phyloP scores from a whole-genome alignment of 2,888 invertebrate genomes.

The Chalcis sispes region DNA sequence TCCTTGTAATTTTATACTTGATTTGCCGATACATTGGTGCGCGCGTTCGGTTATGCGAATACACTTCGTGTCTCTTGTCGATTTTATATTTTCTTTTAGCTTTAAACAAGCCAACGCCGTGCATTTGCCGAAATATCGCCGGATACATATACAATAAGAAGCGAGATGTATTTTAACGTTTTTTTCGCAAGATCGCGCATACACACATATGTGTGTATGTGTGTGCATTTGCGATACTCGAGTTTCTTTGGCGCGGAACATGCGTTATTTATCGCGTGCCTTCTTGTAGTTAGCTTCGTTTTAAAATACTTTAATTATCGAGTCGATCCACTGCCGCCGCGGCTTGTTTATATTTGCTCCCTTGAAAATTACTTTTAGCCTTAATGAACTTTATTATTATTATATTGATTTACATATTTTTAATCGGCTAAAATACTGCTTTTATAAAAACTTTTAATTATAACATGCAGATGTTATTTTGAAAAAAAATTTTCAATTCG shows the following conservation, averaged over 20 bases:
- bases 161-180: not conserved
- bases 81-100: not conserved
- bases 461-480: no score
- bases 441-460: no score
- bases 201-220: no score
- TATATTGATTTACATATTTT: no score
- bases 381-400: no score
- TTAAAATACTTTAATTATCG: not conserved
- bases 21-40: constrained; percentile 25
- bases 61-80: not conserved
- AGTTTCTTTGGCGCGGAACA: constrained; percentile 31
- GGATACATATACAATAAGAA: constrained; percentile 2
- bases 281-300: not conserved
- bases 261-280: constrained; percentile 20
- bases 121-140: constrained; percentile 5
- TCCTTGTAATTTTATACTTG: constrained; percentile 40
- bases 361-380: no score
- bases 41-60: not conserved
- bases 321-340: no score
- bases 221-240: constrained; percentile 37
- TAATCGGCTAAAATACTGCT: no score
- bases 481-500: no score
- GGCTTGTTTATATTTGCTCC: not conserved
- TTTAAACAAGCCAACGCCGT: not conserved
- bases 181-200: no score